Evolutionary conservation across 2,113 vertebrate species (phyloP).

Genomic region (Pogonocichla stellata): DNA sequence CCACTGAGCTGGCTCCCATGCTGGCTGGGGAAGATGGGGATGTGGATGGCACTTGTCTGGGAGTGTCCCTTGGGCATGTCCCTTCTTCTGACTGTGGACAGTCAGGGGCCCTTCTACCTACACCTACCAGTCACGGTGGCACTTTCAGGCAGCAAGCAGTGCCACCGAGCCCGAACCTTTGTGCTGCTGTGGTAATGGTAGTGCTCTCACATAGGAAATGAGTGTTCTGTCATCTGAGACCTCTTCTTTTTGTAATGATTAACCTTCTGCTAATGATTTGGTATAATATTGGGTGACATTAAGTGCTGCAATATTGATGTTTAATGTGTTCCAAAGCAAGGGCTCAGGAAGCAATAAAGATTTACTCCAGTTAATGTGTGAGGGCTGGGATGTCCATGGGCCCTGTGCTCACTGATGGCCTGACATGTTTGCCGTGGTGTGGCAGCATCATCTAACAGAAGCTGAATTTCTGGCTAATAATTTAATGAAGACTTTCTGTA

Average conservation of each 20-base stretch:
- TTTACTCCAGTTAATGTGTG: neutral
- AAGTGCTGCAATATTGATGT: neutral
- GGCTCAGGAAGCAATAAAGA: neutral
- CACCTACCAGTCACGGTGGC: accelerated
- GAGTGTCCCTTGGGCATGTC: neutral
- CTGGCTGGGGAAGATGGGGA: neutral
- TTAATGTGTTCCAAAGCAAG: conserved; percentile 11
- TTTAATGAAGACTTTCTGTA: conserved; percentile 33
- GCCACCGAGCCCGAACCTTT: neutral
- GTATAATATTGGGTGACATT: neutral
- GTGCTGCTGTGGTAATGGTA: neutral
- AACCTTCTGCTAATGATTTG: conserved; percentile 25
- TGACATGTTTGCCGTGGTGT: neutral
- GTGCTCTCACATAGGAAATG: neutral
- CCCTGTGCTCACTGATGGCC: neutral
- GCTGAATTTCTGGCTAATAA: conserved; percentile 25
- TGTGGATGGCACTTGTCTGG: neutral
- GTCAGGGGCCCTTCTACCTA: neutral
- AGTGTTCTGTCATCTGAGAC: neutral
- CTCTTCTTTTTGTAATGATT: conserved; percentile 29
- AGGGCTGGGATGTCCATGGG: neutral
- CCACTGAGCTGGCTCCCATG: accelerated
- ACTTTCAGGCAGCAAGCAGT: accelerated
- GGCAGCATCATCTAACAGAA: neutral
- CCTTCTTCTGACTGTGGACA: neutral